A percentile compares a stretch with the other conserved stretches of the same genome.
Evolutionary conservation across 2,113 vertebrate species (phyloP).

Genomic region (Lota lota): DNA sequence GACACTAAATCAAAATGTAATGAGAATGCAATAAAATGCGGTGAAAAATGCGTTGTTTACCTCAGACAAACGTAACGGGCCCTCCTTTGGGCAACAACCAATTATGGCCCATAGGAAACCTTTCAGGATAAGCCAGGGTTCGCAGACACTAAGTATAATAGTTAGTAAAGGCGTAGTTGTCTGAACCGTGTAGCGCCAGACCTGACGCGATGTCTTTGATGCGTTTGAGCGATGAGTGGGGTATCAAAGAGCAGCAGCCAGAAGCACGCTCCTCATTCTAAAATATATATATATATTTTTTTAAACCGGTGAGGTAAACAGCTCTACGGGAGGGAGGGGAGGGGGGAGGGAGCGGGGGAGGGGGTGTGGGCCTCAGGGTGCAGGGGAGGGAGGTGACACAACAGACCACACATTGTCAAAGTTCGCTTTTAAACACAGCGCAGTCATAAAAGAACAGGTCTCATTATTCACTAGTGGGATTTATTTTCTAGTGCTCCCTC

Average conservation of each 20-base stretch:
- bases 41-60: constrained; percentile 46
- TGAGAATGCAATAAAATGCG: constrained; percentile 29
- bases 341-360: neutral
- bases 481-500: constrained; percentile 17
- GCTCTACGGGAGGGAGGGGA: constrained; percentile 24
- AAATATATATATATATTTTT: too few species aligned
- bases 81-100: constrained; percentile 30
- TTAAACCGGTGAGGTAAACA: constrained; percentile 51
- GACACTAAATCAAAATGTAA: constrained; percentile 37
- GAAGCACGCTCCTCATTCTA: constrained; percentile 43
- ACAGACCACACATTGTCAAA: constrained; percentile 75
- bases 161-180: constrained; percentile 7
- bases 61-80: constrained; percentile 32
- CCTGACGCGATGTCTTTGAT: constrained; percentile 45
- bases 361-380: neutral
- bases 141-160: neutral
- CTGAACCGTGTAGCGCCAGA: constrained; percentile 39
- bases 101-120: constrained; percentile 17
- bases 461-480: constrained; percentile 74
- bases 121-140: constrained; percentile 34
- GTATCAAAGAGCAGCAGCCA: constrained; percentile 49
- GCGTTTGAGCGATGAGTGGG: constrained; percentile 28
- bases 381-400: constrained; percentile 47
- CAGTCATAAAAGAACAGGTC: constrained; percentile 66
- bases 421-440: constrained; percentile 67